Evolutionary conservation across 2,113 vertebrate species (phyloP).

Genomic region (Sakesphorus luctuosus): DNA sequence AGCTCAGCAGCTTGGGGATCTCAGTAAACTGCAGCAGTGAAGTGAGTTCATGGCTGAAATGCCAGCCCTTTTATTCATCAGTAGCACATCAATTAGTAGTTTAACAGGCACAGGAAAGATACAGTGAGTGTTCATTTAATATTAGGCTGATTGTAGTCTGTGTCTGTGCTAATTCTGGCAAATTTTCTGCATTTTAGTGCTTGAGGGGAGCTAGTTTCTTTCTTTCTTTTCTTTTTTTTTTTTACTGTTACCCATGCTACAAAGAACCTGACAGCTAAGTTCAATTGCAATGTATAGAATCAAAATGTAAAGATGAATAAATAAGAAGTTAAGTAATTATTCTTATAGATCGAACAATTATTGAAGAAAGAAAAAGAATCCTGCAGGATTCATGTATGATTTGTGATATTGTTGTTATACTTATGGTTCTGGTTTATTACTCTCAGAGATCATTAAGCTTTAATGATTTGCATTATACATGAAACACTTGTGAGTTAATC

Average conservation of each 20-base stretch:
- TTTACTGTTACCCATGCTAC: background rate
- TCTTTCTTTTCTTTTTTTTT: background rate
- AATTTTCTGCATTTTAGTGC: background rate
- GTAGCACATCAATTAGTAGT: slow-evolving; percentile 48
- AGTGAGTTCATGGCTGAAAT: slow-evolving; percentile 51
- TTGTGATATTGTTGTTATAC: background rate
- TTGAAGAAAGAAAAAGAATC: background rate
- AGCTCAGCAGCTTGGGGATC: slow-evolving; percentile 47
- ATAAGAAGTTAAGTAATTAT: background rate
- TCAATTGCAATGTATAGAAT: background rate
- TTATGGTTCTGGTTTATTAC: background rate
- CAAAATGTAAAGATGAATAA: background rate
- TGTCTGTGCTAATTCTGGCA: background rate
- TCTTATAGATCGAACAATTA: background rate
- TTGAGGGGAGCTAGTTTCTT: background rate
- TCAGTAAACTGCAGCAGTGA: slow-evolving; percentile 17
- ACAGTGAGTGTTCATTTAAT: background rate
- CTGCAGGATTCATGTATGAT: background rate
- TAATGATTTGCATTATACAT: slow-evolving; percentile 3
- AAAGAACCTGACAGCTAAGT: background rate
- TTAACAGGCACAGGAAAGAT: slow-evolving; percentile 25
- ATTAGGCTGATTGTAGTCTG: background rate
- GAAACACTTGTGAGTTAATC: slow-evolving; percentile 52
- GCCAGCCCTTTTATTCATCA: slow-evolving; percentile 43
- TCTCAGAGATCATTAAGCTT: background rate